phyloP scores from a whole-genome alignment of 1,140 invertebrate genomes.

The Trinorchestia longiramus region DNA sequence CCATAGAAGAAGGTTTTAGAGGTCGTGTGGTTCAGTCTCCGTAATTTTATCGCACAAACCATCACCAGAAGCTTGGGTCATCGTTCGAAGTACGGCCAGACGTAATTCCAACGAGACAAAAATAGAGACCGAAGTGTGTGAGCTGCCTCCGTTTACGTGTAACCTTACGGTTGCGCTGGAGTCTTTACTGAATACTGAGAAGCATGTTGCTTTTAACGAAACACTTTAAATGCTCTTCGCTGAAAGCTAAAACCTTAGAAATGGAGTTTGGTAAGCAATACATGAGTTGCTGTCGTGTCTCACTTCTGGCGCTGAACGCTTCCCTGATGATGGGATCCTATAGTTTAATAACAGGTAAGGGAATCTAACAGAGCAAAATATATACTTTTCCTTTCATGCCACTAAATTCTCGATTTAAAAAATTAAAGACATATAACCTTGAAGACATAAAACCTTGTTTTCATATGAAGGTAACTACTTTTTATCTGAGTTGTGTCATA shows the following conservation, averaged over 20 bases:
- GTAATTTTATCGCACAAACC: constrained; percentile 22
- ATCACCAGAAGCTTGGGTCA: constrained; percentile 1
- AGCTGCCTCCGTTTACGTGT: not conserved
- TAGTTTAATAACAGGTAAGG: not conserved
- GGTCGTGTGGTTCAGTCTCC: not conserved
- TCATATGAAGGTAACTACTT: too few species aligned
- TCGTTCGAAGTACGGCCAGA: not conserved
- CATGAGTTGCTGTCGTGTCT: not conserved
- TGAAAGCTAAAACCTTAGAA: not conserved
- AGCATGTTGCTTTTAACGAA: not conserved
- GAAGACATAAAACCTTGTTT: too few species aligned
- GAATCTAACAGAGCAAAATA: not conserved
- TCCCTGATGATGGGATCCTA: not conserved
- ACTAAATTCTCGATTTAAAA: not conserved
- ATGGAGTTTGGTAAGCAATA: not conserved
- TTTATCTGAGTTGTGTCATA: not conserved
- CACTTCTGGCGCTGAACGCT: not conserved
- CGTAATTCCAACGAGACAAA: constrained; percentile 20
- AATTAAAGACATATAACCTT: not conserved
- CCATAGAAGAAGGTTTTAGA: not conserved
- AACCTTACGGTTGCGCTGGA: not conserved
- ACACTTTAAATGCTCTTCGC: constrained; percentile 21
- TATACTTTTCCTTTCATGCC: not conserved
- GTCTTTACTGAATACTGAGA: constrained; percentile 16
- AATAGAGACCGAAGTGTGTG: not conserved